A percentile compares a stretch with the other conserved stretches of the same genome.
phyloP scores from a whole-genome alignment of 2,113 vertebrate genomes.

The Neoarius graeffei region DNA sequence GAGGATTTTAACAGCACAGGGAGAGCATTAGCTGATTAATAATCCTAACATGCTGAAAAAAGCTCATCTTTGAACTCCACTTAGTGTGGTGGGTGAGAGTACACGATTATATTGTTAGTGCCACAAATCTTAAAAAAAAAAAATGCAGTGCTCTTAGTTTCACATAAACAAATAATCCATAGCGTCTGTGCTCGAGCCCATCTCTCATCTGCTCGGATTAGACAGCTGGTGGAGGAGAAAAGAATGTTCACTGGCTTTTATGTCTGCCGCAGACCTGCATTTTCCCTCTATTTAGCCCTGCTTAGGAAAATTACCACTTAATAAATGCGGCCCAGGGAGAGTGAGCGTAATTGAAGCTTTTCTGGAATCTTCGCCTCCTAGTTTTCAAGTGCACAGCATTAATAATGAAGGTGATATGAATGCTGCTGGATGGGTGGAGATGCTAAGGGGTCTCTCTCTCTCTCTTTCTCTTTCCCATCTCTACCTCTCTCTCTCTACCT shows the following conservation, averaged over 20 bases:
- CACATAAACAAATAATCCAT: slow-evolving; percentile 77
- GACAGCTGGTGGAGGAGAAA: slow-evolving; percentile 62
- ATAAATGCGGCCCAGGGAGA: slow-evolving; percentile 54
- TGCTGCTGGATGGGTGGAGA: slow-evolving; percentile 22
- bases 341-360: slow-evolving; percentile 56
- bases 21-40: slow-evolving; percentile 72
- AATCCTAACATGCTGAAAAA: slow-evolving; percentile 70
- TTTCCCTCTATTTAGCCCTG: slow-evolving; percentile 48
- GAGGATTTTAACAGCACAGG: slow-evolving; percentile 63
- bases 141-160: slow-evolving; percentile 61
- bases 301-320: slow-evolving; percentile 61
- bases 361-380: slow-evolving; percentile 41
- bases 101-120: slow-evolving; percentile 58
- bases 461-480: slow-evolving; percentile 36
- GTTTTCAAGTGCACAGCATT: slow-evolving; percentile 58
- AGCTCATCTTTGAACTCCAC: slow-evolving; percentile 75
- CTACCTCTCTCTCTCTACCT: slow-evolving; percentile 48
- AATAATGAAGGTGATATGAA: slow-evolving; percentile 55
- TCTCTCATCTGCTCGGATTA: slow-evolving; percentile 78
- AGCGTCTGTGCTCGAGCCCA: slow-evolving; percentile 62
- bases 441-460: slow-evolving; percentile 17
- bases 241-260: slow-evolving; percentile 73
- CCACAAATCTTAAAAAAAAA: slow-evolving; percentile 64
- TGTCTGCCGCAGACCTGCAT: slow-evolving; percentile 59
- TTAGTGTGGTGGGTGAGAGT: slow-evolving; percentile 68